Conservation (phyloP, 2,113 vertebrate genomes). For the Forbesichthys papilliferus region DNA sequence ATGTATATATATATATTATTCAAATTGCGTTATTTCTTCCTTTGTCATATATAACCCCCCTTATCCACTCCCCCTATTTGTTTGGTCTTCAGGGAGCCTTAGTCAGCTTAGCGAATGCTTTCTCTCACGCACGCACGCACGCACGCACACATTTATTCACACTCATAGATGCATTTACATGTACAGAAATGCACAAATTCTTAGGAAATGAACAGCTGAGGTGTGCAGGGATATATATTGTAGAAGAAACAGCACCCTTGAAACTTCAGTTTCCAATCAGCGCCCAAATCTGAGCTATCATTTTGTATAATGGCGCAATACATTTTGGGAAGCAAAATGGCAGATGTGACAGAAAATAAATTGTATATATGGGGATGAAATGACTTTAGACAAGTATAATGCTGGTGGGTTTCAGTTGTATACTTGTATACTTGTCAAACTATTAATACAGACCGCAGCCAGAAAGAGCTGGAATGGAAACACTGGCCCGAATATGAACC, state of each 20-base stretch:
- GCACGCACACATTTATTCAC: neutral
- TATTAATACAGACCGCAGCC: neutral
- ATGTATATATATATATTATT: slow-evolving; percentile 78
- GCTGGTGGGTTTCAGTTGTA: neutral
- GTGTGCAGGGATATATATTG: slow-evolving; percentile 1
- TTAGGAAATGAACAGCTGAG: slow-evolving; percentile 26
- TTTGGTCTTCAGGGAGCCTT: slow-evolving; percentile 71
- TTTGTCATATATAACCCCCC: slow-evolving; percentile 42
- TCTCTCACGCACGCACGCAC: slow-evolving; percentile 13
- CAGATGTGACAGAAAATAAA: neutral
- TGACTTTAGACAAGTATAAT: neutral
- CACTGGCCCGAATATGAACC: neutral
- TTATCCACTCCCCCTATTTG: slow-evolving; percentile 26
- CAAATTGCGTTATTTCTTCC: slow-evolving; percentile 70
- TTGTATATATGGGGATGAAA: neutral
- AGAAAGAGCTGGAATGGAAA: neutral
- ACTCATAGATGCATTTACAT: slow-evolving; percentile 16
- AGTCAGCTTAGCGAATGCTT: slow-evolving; percentile 51
- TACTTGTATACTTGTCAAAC: neutral
- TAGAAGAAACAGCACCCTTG: neutral
- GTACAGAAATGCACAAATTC: neutral
- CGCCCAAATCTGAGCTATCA: neutral
- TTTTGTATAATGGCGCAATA: neutral
- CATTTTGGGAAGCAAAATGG: neutral
- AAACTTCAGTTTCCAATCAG: neutral